These are phyloP conservation scores for Grus americana DNA, from an alignment of 2,113 vertebrate genomes.

Conservation along the genomic window DNA sequence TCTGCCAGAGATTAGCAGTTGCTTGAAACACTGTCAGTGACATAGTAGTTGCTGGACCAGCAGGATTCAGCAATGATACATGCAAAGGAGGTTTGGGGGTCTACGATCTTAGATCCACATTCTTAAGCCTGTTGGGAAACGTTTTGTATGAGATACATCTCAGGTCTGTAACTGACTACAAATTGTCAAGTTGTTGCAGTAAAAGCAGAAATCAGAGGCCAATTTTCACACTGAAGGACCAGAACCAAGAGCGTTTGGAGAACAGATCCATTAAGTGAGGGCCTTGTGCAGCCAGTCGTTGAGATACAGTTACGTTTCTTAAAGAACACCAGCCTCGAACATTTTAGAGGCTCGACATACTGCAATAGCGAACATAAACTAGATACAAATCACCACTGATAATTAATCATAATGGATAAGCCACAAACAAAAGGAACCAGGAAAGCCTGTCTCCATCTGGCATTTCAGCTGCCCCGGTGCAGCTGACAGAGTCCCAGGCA, in stretches of 20 bases:
- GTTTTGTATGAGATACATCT: neutral
- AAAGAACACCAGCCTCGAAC: neutral
- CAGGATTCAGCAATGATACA: neutral
- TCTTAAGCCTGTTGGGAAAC: neutral
- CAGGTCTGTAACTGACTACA: neutral
- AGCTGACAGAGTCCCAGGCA: neutral
- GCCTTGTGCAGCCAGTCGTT: neutral
- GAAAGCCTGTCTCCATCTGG: neutral
- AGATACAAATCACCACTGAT: neutral
- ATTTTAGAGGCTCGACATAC: neutral
- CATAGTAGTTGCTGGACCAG: neutral
- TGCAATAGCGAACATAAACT: neutral
- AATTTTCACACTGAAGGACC: neutral
- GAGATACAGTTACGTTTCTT: accelerated
- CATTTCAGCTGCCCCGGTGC: neutral
- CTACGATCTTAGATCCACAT: neutral
- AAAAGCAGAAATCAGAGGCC: neutral
- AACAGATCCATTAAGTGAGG: neutral
- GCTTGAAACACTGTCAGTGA: neutral
- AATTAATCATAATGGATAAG: neutral
- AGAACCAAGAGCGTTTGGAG: neutral
- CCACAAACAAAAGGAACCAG: neutral
- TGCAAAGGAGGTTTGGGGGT: neutral
- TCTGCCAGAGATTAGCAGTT: neutral
- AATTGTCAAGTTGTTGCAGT: neutral